These are phyloP conservation scores for Tortrix viridana DNA, from an alignment of 2,888 invertebrate species.

Conservation along the genomic window DNA sequence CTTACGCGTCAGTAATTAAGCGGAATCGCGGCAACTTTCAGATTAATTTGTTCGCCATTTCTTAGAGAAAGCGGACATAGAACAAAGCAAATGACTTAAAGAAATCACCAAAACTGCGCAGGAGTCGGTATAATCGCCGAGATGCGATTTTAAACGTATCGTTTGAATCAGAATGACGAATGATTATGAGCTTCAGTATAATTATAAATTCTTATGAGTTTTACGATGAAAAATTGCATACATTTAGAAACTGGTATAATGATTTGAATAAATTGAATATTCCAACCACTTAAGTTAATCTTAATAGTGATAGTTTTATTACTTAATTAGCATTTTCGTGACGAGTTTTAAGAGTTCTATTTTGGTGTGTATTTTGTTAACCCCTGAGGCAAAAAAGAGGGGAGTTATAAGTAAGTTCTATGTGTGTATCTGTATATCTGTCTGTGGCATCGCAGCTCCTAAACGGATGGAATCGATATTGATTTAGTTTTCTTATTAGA, in stretches of 20 bases:
- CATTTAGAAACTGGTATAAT: constrained; percentile 25
- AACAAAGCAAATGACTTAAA: constrained; percentile 23
- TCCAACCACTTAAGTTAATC: constrained; percentile 5
- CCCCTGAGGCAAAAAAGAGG: too few relatives aligned
- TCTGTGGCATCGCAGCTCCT: too few relatives aligned
- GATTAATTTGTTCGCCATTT: constrained; percentile 18
- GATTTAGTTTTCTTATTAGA: too few relatives aligned
- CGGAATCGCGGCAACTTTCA: not conserved
- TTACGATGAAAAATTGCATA: constrained; percentile 23
- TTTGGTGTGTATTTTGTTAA: too few relatives aligned
- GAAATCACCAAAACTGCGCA: constrained; percentile 10
- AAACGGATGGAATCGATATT: too few relatives aligned
- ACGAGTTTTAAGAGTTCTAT: too few relatives aligned
- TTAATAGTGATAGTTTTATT: not conserved
- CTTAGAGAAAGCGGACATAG: constrained; percentile 14
- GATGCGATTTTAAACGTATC: constrained; percentile 26
- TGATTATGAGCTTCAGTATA: constrained; percentile 17
- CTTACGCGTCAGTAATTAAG: constrained; percentile 6
- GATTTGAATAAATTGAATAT: constrained; percentile 13
- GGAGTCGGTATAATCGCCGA: constrained; percentile 1
- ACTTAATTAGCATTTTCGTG: too few relatives aligned
- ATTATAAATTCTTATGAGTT: constrained; percentile 21
- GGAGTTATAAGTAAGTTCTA: too few relatives aligned
- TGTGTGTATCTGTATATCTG: too few relatives aligned
- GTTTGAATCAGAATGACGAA: constrained; percentile 22